Evolutionary conservation across 2,113 vertebrate species (phyloP).

Genomic region (Sylvietta virens): DNA sequence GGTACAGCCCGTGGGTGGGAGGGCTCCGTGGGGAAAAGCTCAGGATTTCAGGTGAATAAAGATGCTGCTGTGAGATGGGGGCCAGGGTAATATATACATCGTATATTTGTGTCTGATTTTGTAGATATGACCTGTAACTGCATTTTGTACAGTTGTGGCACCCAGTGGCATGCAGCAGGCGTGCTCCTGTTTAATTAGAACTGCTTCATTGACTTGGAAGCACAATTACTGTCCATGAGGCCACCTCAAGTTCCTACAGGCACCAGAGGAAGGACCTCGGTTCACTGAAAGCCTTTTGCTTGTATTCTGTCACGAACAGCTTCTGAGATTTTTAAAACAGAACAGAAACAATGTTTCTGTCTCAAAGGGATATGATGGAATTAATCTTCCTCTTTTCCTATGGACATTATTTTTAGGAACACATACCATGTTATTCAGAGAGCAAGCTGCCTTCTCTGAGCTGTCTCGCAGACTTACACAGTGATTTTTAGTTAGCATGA

Average conservation of each 20-base stretch:
- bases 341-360: background rate
- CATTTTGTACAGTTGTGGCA: background rate
- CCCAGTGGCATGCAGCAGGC: background rate
- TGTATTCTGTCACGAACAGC: background rate
- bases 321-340: background rate
- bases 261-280: background rate
- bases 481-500: background rate
- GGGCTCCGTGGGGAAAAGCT: background rate
- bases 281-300: background rate
- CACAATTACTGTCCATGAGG: background rate
- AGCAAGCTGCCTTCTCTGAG: background rate
- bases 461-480: background rate
- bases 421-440: background rate
- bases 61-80: no score
- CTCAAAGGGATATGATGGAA: background rate
- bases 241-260: background rate
- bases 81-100: no score
- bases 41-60: background rate
- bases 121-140: background rate
- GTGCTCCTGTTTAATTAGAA: background rate
- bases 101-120: background rate
- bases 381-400: background rate
- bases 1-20: accelerated
- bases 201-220: background rate
- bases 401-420: background rate